These are phyloP conservation scores for Callospermophilus lateralis DNA, from an alignment of 2,113 vertebrate genomes.

Conservation along the genomic window DNA sequence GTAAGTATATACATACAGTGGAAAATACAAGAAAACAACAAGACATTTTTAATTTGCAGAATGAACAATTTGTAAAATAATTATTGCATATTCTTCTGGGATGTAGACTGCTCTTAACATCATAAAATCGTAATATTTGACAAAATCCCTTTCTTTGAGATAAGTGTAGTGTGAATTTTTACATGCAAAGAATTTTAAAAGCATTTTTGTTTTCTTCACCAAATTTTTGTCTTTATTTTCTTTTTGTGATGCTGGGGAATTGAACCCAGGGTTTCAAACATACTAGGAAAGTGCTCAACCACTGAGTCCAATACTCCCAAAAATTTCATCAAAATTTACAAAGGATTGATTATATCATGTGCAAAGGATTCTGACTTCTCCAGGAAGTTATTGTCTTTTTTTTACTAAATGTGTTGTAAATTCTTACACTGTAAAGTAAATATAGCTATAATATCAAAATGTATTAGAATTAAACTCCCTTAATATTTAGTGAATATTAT, in stretches of 20 bases:
- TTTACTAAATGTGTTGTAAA: neutral
- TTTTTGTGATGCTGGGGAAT: no score
- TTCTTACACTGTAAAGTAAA: neutral
- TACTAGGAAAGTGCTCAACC: no score
- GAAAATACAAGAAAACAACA: neutral
- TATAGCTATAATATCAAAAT: neutral
- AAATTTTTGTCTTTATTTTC: no score
- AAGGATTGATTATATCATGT: accelerated
- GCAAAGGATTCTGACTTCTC: neutral
- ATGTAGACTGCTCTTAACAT: neutral
- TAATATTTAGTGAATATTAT: neutral
- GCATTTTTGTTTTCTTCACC: neutral
- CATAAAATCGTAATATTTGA: neutral
- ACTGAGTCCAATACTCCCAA: no score
- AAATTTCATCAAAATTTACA: neutral
- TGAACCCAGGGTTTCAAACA: no score
- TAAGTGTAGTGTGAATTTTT: neutral
- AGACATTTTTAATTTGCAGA: neutral
- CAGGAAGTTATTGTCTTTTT: neutral
- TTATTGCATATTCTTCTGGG: neutral
- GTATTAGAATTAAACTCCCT: neutral
- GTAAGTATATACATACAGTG: neutral
- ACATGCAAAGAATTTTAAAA: neutral
- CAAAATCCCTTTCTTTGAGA: neutral
- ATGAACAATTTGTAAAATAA: neutral